Base-by-base conservation (phyloP, 2,113 vertebrate species). In the Heloderma charlesbogerti region DNA sequence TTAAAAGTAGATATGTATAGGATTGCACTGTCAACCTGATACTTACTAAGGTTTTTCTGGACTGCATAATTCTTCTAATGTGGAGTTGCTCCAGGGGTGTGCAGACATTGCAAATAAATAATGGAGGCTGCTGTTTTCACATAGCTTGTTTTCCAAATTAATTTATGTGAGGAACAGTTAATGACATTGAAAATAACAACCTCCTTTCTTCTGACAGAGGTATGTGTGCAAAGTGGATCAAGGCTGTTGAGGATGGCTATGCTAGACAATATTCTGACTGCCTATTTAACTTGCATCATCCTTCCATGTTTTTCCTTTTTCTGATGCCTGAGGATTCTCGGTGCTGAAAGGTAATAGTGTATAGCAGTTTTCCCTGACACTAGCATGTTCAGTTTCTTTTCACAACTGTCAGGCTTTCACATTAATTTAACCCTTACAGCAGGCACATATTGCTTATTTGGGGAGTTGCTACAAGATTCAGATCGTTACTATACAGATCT, bases 341-440 rank as follows among this genome's bases (percentile, higher is more conserved):
- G 25, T 78, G 18, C 48, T 63, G 75, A 88, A 91, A 51, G 12
- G 81, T 57, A 95, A 34, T 83, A 72, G 71, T 90, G 85, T 88
- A 89, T 80, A 40, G 8, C 57, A 92, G 92, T 95, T 92, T 40
- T 86, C 91, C 89, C 63, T 90, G 72, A 37, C 60, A 81, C 77
- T 95, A 94, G 89, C 93, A 79, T 87, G 87, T 92, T 43, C 48
- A 89, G 88, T 93, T 90, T 87, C 66, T 94, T 94, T 95, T 94
- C 91, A 89, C 91, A 95, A 60, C 88, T 96, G 89, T 72, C 83
- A 67, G n/a, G 89, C 93, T 91, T 91, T 37, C 83, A 88, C 79
- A 87, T 93, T 94, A 88, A 75, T 95, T 89, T 92, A 88, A 86
- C 51, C 83, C 80, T 93, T 91, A 86, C 86, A 94, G 69, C 90